phyloP scores from a whole-genome alignment of 2,113 vertebrate genomes.

The Acanthisitta chloris region DNA sequence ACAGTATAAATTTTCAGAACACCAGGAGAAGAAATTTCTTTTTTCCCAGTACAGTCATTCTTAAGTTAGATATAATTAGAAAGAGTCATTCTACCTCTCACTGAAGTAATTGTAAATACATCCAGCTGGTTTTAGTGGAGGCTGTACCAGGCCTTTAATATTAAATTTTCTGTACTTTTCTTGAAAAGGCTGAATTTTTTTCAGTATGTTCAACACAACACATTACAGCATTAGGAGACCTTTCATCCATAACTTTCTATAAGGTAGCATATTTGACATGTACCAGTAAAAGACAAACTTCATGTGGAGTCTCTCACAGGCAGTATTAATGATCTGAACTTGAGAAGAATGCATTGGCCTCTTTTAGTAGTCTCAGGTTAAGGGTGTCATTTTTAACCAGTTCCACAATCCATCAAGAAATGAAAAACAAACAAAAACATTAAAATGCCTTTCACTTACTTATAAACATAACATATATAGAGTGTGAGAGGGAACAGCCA shows the following conservation, averaged over 20 bases:
- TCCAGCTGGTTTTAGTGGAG: not conserved
- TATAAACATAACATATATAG: not conserved
- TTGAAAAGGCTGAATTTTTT: not conserved
- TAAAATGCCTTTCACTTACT: not conserved
- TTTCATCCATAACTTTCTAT: not conserved
- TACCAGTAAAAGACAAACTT: not conserved
- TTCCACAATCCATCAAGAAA: not conserved
- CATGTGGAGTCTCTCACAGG: not conserved
- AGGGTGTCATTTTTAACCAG: not conserved
- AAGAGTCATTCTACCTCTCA: not conserved
- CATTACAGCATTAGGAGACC: not conserved
- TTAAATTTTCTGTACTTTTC: not conserved
- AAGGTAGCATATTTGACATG: not conserved
- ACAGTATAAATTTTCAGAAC: not conserved
- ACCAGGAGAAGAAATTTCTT: slow-evolving; percentile 3
- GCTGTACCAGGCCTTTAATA: not conserved
- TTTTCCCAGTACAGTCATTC: slow-evolving; percentile 10
- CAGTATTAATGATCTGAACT: not conserved
- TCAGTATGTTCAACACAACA: not conserved
- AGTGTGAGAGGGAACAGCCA: not conserved
- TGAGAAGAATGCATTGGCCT: not conserved
- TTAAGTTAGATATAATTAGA: slow-evolving; percentile 2
- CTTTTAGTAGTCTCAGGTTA: not conserved
- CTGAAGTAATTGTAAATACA: not conserved
- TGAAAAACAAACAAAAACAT: not conserved